Evolutionary conservation across 1,140 invertebrate species (phyloP).

Genomic region (Dendroctonus ponderosae): DNA sequence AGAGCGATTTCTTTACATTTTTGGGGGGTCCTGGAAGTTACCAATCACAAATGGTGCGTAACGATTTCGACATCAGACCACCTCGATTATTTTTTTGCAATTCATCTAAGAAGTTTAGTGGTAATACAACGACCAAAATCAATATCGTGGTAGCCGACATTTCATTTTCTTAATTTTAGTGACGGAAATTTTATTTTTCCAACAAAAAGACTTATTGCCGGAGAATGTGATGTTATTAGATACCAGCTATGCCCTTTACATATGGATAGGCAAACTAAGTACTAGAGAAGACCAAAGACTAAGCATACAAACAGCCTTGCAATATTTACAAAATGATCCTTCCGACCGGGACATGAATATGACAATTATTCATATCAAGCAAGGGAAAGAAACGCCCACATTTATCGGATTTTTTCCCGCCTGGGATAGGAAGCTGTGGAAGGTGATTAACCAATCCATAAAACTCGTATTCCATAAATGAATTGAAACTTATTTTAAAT

Average conservation of each 20-base stretch:
- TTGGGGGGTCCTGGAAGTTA: constrained; percentile 57
- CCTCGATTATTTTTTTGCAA: constrained; percentile 73
- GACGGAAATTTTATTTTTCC: constrained; percentile 82
- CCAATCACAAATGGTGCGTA: constrained; percentile 46
- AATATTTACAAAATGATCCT: constrained; percentile 67
- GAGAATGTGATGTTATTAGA: constrained; percentile 88
- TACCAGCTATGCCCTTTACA: constrained; percentile 72
- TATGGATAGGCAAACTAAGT: constrained; percentile 79
- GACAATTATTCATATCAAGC: constrained; percentile 74
- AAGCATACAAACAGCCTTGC: constrained; percentile 58
- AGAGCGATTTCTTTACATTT: constrained; percentile 68
- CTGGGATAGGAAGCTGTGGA: constrained; percentile 81
- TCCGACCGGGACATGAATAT: constrained; percentile 73
- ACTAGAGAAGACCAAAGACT: constrained; percentile 61
- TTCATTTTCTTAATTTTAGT: constrained; percentile 54
- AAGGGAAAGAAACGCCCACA: constrained; percentile 82
- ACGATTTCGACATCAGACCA: constrained; percentile 55
- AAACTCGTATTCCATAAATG: not conserved
- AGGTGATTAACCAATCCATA: constrained; percentile 54
- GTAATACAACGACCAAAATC: constrained; percentile 21
- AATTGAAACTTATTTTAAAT: too few relatives aligned
- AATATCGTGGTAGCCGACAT: not conserved
- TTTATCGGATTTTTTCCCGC: constrained; percentile 88
- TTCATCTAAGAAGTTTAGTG: constrained; percentile 51
- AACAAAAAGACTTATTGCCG: constrained; percentile 73